Base-by-base conservation (phyloP, 2,797 vertebrate species). In the Syngnathus rostellatus region DNA sequence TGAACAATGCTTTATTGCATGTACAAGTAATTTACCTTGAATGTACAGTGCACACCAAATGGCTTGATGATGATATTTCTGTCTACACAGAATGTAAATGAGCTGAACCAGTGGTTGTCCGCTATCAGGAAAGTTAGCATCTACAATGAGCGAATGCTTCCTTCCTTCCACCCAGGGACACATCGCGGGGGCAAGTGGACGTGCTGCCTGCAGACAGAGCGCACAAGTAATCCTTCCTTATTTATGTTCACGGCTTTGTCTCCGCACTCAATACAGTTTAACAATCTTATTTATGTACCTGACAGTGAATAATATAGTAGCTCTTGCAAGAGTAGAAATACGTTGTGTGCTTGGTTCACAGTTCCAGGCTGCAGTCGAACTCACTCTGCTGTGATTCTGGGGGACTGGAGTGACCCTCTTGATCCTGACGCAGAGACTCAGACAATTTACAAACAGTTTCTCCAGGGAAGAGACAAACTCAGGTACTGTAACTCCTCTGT, bases 41-140 rank as follows among this genome's bases (percentile, higher is more conserved):
- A 46, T 17, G 45, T 16, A 46, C 16, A 14, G 45, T 46, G 45
- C 12, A 5, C 45, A 48, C 46, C 46, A 2, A 19, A 48, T 48
- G 14, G 17, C 46, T 48, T 16, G 12, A 5, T 25, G 25, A 23
- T 12, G 67, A 2, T 21, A n/a, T 67, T 48, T 69, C 40, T 59
- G 45, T 76, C 25, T 66, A 31, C 69, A 25, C 75, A 97, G 94
- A 94, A 94, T 0, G 87, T 95, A 69, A 95, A 93, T 12, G 96
- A 96, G 74, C 85, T 96, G 81, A 96, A 94, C 86, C 96, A 95
- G 77, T 97, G 96, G 95, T 87, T 96, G 62, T 96, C 94, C 0
- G 94, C 92, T 0, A 82, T 96, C 84, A 90, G 94, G 45, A 95
- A 92, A 79, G 93, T 91, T 86, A 95, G 93, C 75, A 90, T 94